Percentiles rank a stretch among this genome's conserved stretches.
Evolutionary conservation across 2,888 invertebrate genomes (phyloP).

Genomic region (Agriopis leucophaearia): DNA sequence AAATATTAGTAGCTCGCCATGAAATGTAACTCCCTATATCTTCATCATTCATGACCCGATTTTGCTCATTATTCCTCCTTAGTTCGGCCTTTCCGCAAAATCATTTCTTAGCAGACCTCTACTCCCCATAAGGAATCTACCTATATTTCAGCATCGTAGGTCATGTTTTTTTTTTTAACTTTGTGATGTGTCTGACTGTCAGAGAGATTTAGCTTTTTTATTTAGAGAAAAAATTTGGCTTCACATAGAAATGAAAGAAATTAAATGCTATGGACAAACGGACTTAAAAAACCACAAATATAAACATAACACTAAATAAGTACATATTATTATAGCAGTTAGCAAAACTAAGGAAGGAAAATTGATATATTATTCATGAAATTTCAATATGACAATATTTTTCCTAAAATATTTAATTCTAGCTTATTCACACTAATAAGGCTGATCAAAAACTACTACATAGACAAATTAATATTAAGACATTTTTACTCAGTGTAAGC

Average conservation of each 20-base stretch:
- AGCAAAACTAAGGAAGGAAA: conserved; percentile 4
- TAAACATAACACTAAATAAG: background rate
- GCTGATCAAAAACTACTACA: conserved; percentile 20
- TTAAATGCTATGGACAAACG: background rate
- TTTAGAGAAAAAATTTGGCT: background rate
- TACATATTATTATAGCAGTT: background rate
- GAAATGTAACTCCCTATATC: no score
- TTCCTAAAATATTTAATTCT: conserved; percentile 5
- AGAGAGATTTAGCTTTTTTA: no score
- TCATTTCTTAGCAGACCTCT: no score
- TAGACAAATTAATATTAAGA: conserved; percentile 14
- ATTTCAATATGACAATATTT: background rate
- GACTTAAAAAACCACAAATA: no score
- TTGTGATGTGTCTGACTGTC: no score
- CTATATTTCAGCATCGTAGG: no score
- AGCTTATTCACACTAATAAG: conserved; percentile 22
- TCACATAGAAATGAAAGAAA: background rate
- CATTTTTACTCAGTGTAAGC: background rate
- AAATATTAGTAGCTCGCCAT: no score
- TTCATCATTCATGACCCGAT: no score
- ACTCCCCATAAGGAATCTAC: no score
- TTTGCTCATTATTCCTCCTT: no score
- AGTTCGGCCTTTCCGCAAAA: no score
- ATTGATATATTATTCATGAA: conserved; percentile 4
- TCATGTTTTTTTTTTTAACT: no score